Evolutionary conservation across 2,797 vertebrate species (phyloP), one percentile per base, ranked within the genome.

Genomic region (Anas bernieri): DNA sequence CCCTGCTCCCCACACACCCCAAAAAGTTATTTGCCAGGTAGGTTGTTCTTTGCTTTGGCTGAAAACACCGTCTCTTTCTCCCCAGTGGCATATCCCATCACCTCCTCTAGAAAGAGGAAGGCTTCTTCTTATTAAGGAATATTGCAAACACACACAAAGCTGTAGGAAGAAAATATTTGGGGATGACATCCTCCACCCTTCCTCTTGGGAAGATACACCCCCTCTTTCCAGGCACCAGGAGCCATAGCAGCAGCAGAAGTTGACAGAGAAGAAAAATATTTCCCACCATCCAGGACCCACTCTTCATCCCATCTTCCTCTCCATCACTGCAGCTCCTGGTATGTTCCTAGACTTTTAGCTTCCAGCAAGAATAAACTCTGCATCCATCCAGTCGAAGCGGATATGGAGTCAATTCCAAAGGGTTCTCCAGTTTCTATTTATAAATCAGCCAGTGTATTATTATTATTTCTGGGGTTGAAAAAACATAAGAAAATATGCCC

Each of bases 361-460:
- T 83, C 70, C 75, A 73, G 45, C 48, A 61, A 35, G 77, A 73
- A 33, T 8, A 58, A 91, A 69, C 35, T n/a, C 73, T 17, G 1
- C 25, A n/a, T 52, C 88, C 63, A 8, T 64, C 28, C 54, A 52
- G 55, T 83, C 1, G 0, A 48, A 83, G 46, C 0, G 0, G 90
- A 78, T 14, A 16, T 2, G 1, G 79, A 83, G 15, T 8, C 69
- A 6, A 28, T 86, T 83, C 88, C 88, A 54, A 67, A 83, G 52
- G 45, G 35, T 69, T 85, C 74, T 88, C 82, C 56, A 23, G 67
- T 73, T 94, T 76, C 96, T 94, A 78, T 95, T 93, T 88, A 76
- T 93, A 91, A 88, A 83, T 7, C 72, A 22, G 48, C 6, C 31
- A 55, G 74, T 28, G 31, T 64, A 80, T 67, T 92, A 64, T 86